Evolutionary conservation across 2,888 invertebrate genomes (phyloP).

Genomic region (Sarcophaga subvicina): DNA sequence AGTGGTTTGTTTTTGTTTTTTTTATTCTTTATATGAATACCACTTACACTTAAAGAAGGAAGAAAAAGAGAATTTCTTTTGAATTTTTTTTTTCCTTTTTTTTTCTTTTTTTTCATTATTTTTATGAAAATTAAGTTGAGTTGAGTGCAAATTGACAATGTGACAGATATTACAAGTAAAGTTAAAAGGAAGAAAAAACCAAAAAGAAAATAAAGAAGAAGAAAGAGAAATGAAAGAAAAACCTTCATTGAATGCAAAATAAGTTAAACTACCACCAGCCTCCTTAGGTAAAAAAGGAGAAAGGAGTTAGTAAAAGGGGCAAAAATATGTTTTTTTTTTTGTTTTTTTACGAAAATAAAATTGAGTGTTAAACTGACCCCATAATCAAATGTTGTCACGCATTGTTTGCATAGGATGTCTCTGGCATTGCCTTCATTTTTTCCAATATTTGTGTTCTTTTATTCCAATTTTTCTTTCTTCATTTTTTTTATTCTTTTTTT

Average conservation of each 20-base stretch:
- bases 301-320: not conserved
- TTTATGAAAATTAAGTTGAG: slow-evolving; percentile 62
- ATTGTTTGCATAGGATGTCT: slow-evolving; percentile 61
- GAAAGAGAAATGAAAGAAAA: slow-evolving; percentile 18
- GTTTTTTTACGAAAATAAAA: slow-evolving; percentile 19
- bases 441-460: slow-evolving; percentile 18
- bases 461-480: not conserved
- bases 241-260: slow-evolving; percentile 55
- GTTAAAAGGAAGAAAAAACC: not conserved
- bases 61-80: not conserved
- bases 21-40: not conserved
- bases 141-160: slow-evolving; percentile 62
- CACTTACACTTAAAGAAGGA: not conserved
- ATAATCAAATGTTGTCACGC: slow-evolving; percentile 65
- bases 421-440: slow-evolving; percentile 27
- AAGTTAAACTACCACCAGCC: slow-evolving; percentile 15
- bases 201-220: not conserved
- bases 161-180: slow-evolving; percentile 46
- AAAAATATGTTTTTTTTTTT: not conserved
- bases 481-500: not conserved
- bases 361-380: slow-evolving; percentile 63
- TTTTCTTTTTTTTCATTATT: not conserved
- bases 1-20: not conserved
- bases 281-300: not conserved
- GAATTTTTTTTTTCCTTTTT: not conserved